Evolutionary conservation across 2,888 invertebrate genomes (phyloP).

Genomic region (Bhutanitis thaidina): DNA sequence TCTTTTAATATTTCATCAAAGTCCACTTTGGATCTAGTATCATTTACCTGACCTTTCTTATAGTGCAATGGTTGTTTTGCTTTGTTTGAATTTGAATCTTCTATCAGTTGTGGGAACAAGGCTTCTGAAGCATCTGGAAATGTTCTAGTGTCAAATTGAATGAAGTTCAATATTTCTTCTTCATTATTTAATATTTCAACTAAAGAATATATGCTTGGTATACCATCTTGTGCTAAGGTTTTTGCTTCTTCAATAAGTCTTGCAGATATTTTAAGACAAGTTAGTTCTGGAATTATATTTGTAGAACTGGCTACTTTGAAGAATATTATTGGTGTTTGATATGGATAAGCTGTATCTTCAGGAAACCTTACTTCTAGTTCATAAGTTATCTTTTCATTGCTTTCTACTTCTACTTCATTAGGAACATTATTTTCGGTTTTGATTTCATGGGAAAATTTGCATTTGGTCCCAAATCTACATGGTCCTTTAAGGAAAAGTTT

Average conservation of each 20-base stretch:
- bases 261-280: slow-evolving; percentile 83
- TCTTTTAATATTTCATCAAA: slow-evolving; percentile 78
- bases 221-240: slow-evolving; percentile 82
- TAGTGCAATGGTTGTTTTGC: slow-evolving; percentile 81
- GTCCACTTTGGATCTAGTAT: slow-evolving; percentile 70
- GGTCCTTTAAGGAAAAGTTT: slow-evolving; percentile 82
- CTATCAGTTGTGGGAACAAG: slow-evolving; percentile 80
- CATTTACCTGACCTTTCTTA: slow-evolving; percentile 80
- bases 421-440: slow-evolving; percentile 47
- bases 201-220: slow-evolving; percentile 86
- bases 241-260: slow-evolving; percentile 85
- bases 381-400: slow-evolving; percentile 71
- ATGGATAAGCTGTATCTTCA: slow-evolving; percentile 84
- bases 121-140: slow-evolving; percentile 78
- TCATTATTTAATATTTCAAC: slow-evolving; percentile 85
- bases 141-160: slow-evolving; percentile 75
- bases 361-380: slow-evolving; percentile 88
- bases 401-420: slow-evolving; percentile 42
- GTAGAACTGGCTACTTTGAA: slow-evolving; percentile 81
- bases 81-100: slow-evolving; percentile 44
- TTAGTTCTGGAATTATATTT: slow-evolving; percentile 80
- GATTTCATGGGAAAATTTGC: slow-evolving; percentile 85
- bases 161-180: slow-evolving; percentile 81
- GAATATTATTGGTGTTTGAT: slow-evolving; percentile 86
- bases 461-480: slow-evolving; percentile 87